Evolutionary conservation across 2,888 invertebrate genomes (phyloP), one percentile per base, ranked within the genome.

Genomic region (Calliphora vomitoria): DNA sequence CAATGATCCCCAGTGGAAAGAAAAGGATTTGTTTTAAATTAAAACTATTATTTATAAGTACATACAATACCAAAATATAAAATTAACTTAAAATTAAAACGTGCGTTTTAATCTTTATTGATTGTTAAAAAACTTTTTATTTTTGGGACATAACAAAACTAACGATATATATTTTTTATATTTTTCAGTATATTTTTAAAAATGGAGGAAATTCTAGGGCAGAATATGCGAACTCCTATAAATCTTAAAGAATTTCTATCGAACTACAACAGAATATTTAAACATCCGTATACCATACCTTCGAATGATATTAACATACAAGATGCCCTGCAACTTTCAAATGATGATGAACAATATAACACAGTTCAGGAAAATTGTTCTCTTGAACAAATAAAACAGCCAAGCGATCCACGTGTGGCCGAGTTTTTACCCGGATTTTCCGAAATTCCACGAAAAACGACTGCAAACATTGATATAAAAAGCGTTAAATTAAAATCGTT

Each of bases 181-280:
- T 18, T 8, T 79, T 68, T 3, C 31, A 68, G 88, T 1, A 11
- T 25, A 18, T 1, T 25, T 35, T 25, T 8, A 6, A 87, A 35
- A 80, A 93, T 93, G 93, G 93, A 93, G 6, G 87, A 88, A 80
- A 90, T 92, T 20, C 87, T 91, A 11, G 87, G 90, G 2, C 87
- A 90, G 31, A 50, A 86, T 8, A 89, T 90, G 68, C 82, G 85
- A 0, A 86, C 90, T 1, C 86, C 91, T 2, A 87, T 92, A 25
- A 89, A 87, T 64, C 88, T 93, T 3, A 82, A 71, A 11, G 58
- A 90, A 8, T 91, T 92, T 66, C 89, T 93, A 0, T 76, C 88
- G 0, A 87, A 90, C 11, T 93, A 91, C 58, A 82, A 88, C 50
- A 60, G 62, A 4, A 76, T 85, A 13, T 62, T 92, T 11, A 44